Evolutionary conservation across 2,888 invertebrate genomes (phyloP), one percentile per base, ranked within the genome.

Genomic region (Polymixis lichenea): DNA sequence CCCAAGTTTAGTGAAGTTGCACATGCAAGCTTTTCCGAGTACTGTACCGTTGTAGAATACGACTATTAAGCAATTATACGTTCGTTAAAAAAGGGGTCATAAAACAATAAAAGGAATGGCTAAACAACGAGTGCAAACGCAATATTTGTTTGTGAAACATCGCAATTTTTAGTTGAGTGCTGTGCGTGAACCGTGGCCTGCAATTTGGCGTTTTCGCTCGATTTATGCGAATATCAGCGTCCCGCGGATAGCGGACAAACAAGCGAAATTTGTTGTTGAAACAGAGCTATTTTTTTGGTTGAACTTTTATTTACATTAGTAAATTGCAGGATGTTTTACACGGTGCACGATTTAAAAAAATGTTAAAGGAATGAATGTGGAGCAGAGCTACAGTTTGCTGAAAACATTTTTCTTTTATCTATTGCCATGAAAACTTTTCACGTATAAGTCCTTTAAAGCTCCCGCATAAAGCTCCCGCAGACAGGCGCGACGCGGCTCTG

Each of bases 141-240:
- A 92, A 95, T 94, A 94, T 95, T 95, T 93, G 93, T 93, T 93
- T 92, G 92, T 92, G 89, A 91, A 93, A 94, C 94, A 94, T 94
- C 89, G 93, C 94, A 93, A 93, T 95, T 95, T 95, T 95, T 94
- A 93, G 94, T 94, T 91, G 94, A 94, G 94, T 92, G 93, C 90
- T 88, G 92, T 93, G 89, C 91, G 94, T 94, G 94, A 93, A 93
- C 92, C 94, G 94, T 94, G 89, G 92, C 92, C 88, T 91, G 95
- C 95, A 96, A 96, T 96, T 96, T 95, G 94, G 94, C 93, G 92
- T 94, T 95, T 95, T 92, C 93, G 92, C 93, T 92, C 92, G 93
- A 96, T 96, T 96, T 96, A 96, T 95, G 95, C 89, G 95, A 93
- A 94, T 93, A 94, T 94, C 95, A 93, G 91, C 91, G 92, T 84